These are phyloP conservation scores for Chamaetylas fuelleborni DNA, from an alignment of 2,113 vertebrate genomes.

Conservation along the genomic window DNA sequence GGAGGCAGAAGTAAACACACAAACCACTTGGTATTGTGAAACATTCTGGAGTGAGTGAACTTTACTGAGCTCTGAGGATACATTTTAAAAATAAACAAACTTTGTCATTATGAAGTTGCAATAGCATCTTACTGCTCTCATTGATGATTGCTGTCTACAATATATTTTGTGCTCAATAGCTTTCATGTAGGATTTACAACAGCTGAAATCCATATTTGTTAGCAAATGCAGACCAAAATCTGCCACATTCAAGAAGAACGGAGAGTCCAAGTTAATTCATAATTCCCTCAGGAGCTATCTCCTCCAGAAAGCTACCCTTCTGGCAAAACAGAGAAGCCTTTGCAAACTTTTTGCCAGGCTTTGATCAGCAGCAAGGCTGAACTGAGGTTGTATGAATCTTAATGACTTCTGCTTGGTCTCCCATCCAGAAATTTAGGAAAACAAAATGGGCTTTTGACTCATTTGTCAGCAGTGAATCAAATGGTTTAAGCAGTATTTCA, in stretches of 20 bases:
- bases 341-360: background rate
- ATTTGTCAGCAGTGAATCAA: background rate
- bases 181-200: background rate
- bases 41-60: background rate
- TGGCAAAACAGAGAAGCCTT: background rate
- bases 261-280: background rate
- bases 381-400: background rate
- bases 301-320: background rate
- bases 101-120: conserved; percentile 7
- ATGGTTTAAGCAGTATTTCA: background rate
- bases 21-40: background rate
- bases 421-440: background rate
- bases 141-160: background rate
- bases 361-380: background rate
- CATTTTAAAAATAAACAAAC: conserved; percentile 2
- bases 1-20: background rate
- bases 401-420: background rate
- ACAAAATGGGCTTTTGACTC: background rate
- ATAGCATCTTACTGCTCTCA: background rate
- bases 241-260: background rate
- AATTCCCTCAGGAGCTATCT: background rate
- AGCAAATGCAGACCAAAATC: background rate
- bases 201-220: background rate
- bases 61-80: background rate
- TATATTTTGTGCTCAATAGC: background rate